These are phyloP conservation scores for Chamaetylas fuelleborni DNA, from an alignment of 2,113 vertebrate genomes.

Conservation along the genomic window DNA sequence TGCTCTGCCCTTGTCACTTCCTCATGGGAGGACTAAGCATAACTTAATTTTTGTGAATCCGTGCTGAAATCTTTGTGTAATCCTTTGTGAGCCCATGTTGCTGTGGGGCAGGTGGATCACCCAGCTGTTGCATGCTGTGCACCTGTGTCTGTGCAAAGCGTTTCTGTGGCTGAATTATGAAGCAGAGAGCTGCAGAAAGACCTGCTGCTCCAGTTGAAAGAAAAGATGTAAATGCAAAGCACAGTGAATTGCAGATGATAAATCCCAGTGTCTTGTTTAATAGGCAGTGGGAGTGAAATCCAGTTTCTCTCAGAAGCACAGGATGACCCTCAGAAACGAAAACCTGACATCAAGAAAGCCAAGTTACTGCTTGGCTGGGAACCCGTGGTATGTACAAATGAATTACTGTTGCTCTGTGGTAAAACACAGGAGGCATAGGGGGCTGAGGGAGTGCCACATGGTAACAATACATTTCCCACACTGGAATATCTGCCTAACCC, in stretches of 20 bases:
- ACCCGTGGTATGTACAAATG: constrained; percentile 85
- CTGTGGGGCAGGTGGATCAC: neutral
- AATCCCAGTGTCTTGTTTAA: neutral
- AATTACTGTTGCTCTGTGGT: neutral
- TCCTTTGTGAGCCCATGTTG: neutral
- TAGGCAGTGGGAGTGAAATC: constrained; percentile 92
- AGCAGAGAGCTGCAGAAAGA: neutral
- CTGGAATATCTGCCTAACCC: neutral
- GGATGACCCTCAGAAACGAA: constrained; percentile 95
- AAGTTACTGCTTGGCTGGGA: constrained; percentile 95
- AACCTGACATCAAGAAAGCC: constrained; percentile 95
- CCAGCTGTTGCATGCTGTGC: neutral
- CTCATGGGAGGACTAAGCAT: neutral
- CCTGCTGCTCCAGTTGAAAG: neutral
- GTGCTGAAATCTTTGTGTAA: neutral
- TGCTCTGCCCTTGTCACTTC: neutral
- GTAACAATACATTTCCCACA: neutral
- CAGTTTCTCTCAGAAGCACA: constrained; percentile 97
- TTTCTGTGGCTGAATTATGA: neutral
- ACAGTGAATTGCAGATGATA: neutral
- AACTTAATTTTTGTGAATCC: neutral
- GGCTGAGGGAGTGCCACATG: neutral
- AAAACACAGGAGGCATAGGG: neutral
- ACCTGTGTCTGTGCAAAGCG: neutral
- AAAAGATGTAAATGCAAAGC: neutral